Percentiles rank a stretch among this genome's conserved stretches.
Evolutionary conservation across 2,797 vertebrate species (phyloP).

Genomic region (Centropyge bicolor): DNA sequence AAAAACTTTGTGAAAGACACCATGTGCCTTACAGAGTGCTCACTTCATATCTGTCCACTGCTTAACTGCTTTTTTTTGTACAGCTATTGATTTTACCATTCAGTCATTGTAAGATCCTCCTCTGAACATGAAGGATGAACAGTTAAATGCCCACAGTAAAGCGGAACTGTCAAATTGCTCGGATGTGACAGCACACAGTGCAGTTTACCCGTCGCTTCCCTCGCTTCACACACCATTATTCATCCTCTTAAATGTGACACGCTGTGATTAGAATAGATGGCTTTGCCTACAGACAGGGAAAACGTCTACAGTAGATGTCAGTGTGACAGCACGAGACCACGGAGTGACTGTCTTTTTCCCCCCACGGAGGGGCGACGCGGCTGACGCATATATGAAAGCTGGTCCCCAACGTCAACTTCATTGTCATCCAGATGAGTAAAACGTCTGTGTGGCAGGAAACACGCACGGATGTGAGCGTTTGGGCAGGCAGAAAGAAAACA

Average conservation of each 20-base stretch:
- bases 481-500: background rate
- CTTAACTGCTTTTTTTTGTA: background rate
- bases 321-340: conserved; percentile 36
- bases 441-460: background rate
- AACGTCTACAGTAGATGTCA: conserved; percentile 31
- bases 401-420: conserved; percentile 50
- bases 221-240: conserved; percentile 33
- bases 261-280: conserved; percentile 65
- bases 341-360: conserved; percentile 17
- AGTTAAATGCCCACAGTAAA: conserved; percentile 29
- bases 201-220: conserved; percentile 8
- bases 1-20: too few relatives aligned
- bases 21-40: background rate
- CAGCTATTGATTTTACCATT: background rate
- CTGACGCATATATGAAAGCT: conserved; percentile 45
- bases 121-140: conserved; percentile 13
- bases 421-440: conserved; percentile 36
- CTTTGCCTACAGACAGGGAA: conserved; percentile 46
- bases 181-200: conserved; percentile 9
- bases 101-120: background rate
- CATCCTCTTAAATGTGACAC: conserved; percentile 48
- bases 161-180: conserved; percentile 36
- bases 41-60: background rate
- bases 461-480: background rate
- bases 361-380: conserved; percentile 18